Evolutionary conservation across 2,888 invertebrate species (phyloP).

Genomic region (Drosophila rellima): DNA sequence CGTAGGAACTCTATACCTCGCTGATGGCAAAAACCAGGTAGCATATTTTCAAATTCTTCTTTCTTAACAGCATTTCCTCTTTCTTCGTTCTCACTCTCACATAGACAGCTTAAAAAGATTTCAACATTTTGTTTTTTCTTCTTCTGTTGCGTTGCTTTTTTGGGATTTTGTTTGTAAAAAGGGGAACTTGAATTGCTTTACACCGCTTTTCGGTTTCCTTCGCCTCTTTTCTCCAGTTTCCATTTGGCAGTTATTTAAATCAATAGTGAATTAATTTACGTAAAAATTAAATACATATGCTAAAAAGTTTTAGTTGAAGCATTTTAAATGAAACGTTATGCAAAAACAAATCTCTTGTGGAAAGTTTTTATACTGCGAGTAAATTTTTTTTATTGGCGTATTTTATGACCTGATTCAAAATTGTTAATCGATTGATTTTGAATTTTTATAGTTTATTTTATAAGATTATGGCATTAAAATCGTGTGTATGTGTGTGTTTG

Average conservation of each 20-base stretch:
- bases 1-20: conserved; percentile 99
- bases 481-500: conserved; percentile 1
- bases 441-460: conserved; percentile 20
- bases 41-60: conserved; percentile 50
- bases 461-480: conserved; percentile 5
- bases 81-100: conserved; percentile 30
- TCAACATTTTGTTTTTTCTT: conserved; percentile 30
- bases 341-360: background rate
- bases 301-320: background rate
- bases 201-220: conserved; percentile 3
- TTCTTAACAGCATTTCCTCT: conserved; percentile 54
- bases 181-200: conserved; percentile 7
- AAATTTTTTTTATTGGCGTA: conserved; percentile 8
- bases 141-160: conserved; percentile 2
- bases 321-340: background rate
- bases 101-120: conserved; percentile 47
- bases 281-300: background rate
- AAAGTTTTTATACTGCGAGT: conserved; percentile 4
- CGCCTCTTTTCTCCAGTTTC: background rate
- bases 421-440: conserved; percentile 17
- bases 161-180: background rate
- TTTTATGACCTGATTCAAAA: conserved; percentile 21
- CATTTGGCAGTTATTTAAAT: conserved; percentile 7
- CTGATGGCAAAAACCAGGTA: conserved; percentile 90
- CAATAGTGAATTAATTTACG: conserved; percentile 10